A percentile compares a stretch with the other conserved stretches of the same genome.
Conservation (phyloP, 1,140 invertebrate species). For the Tetramorium alpestre region DNA sequence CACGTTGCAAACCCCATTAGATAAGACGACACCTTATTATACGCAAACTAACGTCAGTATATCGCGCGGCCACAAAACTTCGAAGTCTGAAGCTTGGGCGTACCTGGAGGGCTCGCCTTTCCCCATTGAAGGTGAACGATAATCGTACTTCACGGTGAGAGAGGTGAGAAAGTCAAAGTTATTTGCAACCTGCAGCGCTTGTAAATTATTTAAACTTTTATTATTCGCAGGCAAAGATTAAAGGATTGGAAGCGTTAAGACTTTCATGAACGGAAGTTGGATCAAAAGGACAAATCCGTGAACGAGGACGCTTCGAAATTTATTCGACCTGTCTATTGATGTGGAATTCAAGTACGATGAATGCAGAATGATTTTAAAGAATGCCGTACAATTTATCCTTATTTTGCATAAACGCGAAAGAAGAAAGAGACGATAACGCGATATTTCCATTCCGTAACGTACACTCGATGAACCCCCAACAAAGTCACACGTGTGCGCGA, state of each 20-base stretch:
- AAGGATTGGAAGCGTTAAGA: neutral
- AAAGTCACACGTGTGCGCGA: conserved; percentile 59
- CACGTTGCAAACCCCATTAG: conserved; percentile 83
- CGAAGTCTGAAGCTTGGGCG: conserved; percentile 49
- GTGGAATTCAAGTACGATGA: neutral
- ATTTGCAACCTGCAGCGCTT: neutral
- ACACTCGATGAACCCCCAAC: conserved; percentile 27
- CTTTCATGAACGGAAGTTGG: neutral
- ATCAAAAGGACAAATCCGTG: neutral
- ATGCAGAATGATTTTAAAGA: conserved; percentile 1
- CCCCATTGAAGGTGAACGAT: conserved; percentile 47
- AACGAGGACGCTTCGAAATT: neutral
- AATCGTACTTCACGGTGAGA: conserved; percentile 3
- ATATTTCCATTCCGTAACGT: conserved; percentile 31
- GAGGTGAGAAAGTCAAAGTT: conserved; percentile 25
- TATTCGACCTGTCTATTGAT: neutral
- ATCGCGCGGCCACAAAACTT: conserved; percentile 78
- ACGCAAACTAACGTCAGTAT: conserved; percentile 83
- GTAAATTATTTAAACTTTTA: conserved; percentile 28
- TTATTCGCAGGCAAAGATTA: neutral
- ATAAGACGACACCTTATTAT: conserved; percentile 87
- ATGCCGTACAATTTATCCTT: neutral
- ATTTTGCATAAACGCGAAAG: neutral
- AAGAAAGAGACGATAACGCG: neutral
- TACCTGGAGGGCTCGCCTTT: conserved; percentile 44